Percentiles rank a stretch among this genome's conserved stretches.
These are phyloP conservation scores for Puntigrus tetrazona DNA, from an alignment of 2,113 vertebrate species.

Conservation along the genomic window DNA sequence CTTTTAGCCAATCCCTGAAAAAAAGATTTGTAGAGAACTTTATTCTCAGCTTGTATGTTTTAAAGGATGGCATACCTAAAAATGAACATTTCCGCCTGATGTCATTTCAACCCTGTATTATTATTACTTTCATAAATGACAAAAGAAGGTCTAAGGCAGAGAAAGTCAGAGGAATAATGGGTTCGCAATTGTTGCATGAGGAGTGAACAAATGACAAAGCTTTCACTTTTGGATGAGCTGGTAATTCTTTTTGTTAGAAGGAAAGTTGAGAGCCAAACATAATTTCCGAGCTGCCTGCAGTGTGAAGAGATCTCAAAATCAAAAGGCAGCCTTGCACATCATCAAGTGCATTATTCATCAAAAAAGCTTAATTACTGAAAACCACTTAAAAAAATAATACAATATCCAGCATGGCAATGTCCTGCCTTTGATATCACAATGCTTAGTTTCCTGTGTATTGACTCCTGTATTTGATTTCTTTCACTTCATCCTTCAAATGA, in stretches of 20 bases:
- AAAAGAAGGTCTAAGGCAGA: neutral
- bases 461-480: neutral
- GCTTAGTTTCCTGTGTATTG: neutral
- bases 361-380: slow-evolving; percentile 30
- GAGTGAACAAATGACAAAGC: neutral
- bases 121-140: neutral
- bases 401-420: slow-evolving; percentile 7
- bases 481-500: slow-evolving; percentile 3
- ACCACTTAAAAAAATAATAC: neutral
- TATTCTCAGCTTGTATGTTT: neutral
- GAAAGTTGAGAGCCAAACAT: neutral
- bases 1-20: neutral
- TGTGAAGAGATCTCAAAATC: neutral
- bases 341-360: slow-evolving; percentile 31
- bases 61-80: neutral
- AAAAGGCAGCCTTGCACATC: neutral
- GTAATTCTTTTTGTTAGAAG: neutral
- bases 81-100: neutral
- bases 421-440: slow-evolving; percentile 24
- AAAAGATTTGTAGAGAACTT: neutral
- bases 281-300: neutral
- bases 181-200: neutral
- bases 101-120: neutral
- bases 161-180: neutral
- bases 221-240: neutral